These are phyloP conservation scores for Heteromurus nitidus DNA, from an alignment of 2,888 invertebrate species.

Conservation along the genomic window DNA sequence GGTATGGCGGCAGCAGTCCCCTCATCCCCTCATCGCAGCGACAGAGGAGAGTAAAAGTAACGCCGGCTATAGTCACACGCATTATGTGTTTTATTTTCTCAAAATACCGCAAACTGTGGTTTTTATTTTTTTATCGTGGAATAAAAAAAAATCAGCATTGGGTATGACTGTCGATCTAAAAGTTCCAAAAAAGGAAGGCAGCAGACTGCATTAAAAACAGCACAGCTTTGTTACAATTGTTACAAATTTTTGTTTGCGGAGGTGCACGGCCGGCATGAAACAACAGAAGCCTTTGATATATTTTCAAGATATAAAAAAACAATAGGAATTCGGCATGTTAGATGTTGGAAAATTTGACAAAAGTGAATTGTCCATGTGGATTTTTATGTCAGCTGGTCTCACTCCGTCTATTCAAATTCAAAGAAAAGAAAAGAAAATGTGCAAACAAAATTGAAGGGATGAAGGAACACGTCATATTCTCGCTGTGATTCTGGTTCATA, in stretches of 20 bases:
- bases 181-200: too few species aligned
- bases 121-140: too few species aligned
- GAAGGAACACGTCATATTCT: constrained; percentile 1
- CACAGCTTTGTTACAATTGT: constrained; percentile 38
- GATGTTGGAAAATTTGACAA: neutral
- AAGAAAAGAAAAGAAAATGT: neutral
- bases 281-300: constrained; percentile 16
- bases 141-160: too few species aligned
- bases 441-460: neutral
- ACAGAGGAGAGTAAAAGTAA: constrained; percentile 25
- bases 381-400: too few species aligned
- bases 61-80: constrained; percentile 56
- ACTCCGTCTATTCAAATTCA: neutral
- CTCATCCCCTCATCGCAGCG: neutral
- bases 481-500: constrained; percentile 32
- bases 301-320: constrained; percentile 4
- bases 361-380: too few species aligned
- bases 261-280: constrained; percentile 6
- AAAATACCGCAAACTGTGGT: constrained; percentile 28
- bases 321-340: constrained; percentile 10
- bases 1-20: neutral
- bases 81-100: constrained; percentile 33
- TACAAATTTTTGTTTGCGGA: constrained; percentile 1
- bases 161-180: too few species aligned
- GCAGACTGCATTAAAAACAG: too few species aligned